Evolutionary conservation across 1,140 invertebrate species (phyloP).

Genomic region (Drosophila aff.): DNA sequence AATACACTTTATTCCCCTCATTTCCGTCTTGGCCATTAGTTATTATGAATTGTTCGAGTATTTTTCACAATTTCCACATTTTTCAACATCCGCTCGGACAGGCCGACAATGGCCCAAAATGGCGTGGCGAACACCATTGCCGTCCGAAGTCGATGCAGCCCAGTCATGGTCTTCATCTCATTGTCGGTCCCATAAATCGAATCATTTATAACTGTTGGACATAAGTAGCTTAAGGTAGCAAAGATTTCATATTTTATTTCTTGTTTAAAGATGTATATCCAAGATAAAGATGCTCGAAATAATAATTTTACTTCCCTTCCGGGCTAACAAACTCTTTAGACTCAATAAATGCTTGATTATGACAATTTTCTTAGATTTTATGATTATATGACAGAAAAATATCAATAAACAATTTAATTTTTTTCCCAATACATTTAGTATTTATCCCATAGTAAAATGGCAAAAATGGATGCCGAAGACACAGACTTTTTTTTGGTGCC

Average conservation of each 20-base stretch:
- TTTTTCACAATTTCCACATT: slow-evolving; percentile 70
- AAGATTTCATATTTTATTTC: not conserved
- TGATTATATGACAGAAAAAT: not conserved
- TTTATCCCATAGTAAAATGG: not conserved
- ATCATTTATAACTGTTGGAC: slow-evolving; percentile 40
- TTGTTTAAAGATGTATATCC: not conserved
- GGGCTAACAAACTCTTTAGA: not conserved
- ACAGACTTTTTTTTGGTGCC: slow-evolving; percentile 5
- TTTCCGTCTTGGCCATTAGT: slow-evolving; percentile 48
- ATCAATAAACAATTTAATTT: not conserved
- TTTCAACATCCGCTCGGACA: slow-evolving; percentile 41
- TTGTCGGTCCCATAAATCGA: slow-evolving; percentile 51
- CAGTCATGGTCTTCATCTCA: slow-evolving; percentile 49
- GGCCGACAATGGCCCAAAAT: slow-evolving; percentile 17
- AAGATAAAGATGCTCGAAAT: not conserved
- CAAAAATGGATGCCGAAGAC: not conserved
- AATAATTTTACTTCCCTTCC: too few relatives aligned
- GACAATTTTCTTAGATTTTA: not conserved
- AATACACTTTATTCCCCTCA: slow-evolving; percentile 56
- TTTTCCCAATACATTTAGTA: not conserved
- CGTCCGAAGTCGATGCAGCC: slow-evolving; percentile 10
- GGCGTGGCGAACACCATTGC: slow-evolving; percentile 26
- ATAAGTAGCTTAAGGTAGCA: not conserved
- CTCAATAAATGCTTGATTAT: not conserved
- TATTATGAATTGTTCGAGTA: slow-evolving; percentile 52